Evolutionary conservation across 2,797 vertebrate genomes (phyloP).

Genomic region (Lithobates pipiens): DNA sequence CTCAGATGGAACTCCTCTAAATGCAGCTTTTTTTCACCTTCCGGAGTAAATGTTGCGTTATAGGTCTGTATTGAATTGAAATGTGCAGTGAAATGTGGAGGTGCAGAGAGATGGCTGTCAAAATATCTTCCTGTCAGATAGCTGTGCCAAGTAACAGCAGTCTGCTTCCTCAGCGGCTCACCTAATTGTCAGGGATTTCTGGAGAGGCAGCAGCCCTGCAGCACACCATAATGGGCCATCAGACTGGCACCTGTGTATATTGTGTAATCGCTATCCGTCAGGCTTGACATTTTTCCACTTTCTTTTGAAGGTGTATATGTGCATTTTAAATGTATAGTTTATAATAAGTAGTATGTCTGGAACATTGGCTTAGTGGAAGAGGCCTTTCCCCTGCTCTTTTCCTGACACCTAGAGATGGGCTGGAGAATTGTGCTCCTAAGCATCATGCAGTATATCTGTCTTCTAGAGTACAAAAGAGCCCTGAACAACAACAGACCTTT

Average conservation of each 20-base stretch:
- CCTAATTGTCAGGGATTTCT: constrained; percentile 53
- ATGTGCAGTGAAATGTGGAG: constrained; percentile 38
- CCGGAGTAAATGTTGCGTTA: constrained; percentile 22
- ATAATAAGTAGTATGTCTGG: constrained; percentile 40
- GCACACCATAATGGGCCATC: constrained; percentile 57
- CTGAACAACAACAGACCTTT: no score
- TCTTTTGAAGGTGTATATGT: constrained; percentile 48
- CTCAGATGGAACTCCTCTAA: neutral
- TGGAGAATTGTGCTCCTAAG: neutral
- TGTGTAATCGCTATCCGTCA: constrained; percentile 59
- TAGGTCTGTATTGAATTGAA: constrained; percentile 30
- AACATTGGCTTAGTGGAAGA: constrained; percentile 33
- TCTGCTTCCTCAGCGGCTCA: constrained; percentile 34
- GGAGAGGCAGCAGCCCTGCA: constrained; percentile 30
- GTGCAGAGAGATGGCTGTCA: constrained; percentile 53
- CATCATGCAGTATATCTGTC: neutral
- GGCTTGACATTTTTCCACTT: constrained; percentile 55
- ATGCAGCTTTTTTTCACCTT: constrained; percentile 1
- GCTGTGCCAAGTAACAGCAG: constrained; percentile 18
- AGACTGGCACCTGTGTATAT: constrained; percentile 56
- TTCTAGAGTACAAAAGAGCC: neutral
- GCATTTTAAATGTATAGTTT: constrained; percentile 52
- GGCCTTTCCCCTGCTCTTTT: constrained; percentile 31
- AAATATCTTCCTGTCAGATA: constrained; percentile 11
- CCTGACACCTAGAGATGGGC: constrained; percentile 9